phyloP scores from a whole-genome alignment of 2,113 vertebrate species.

The Anarrhichthys ocellatus region DNA sequence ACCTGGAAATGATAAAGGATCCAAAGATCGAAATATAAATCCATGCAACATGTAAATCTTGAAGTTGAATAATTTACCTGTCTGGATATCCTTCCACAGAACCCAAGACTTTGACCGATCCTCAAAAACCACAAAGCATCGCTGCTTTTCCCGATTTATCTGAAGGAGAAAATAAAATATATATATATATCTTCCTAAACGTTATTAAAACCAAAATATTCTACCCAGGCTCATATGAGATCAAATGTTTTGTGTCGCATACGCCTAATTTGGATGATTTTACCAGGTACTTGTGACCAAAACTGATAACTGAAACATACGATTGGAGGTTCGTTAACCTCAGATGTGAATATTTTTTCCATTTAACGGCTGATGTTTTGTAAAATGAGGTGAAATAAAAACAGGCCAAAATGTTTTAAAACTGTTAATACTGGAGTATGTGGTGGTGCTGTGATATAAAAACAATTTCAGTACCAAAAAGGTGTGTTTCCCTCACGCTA shows the following conservation, averaged over 20 bases:
- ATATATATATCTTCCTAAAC: not conserved
- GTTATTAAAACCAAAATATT: not conserved
- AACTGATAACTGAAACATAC: not conserved
- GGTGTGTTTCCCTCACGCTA: slow-evolving; percentile 17
- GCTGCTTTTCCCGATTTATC: slow-evolving; percentile 96
- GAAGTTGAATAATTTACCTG: slow-evolving; percentile 83
- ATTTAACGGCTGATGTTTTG: not conserved
- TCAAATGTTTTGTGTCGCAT: not conserved
- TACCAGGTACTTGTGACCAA: not conserved
- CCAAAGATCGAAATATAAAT: not conserved
- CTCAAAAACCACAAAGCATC: slow-evolving; percentile 98
- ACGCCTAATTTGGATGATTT: not conserved
- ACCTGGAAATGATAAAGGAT: not conserved
- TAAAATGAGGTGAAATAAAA: not conserved
- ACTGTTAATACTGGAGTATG: not conserved
- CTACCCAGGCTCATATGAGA: not conserved
- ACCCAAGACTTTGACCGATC: slow-evolving; percentile 99
- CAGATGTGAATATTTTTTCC: too few relatives aligned
- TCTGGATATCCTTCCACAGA: slow-evolving; percentile 99
- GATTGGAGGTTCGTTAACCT: too few relatives aligned
- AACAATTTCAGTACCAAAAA: not conserved
- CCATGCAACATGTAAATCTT: not conserved
- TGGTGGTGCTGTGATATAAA: not conserved
- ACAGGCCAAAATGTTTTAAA: not conserved
- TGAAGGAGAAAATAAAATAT: slow-evolving; percentile 71